Base-by-base conservation (phyloP, 2,888 invertebrate genomes). In the Agelastica alni region DNA sequence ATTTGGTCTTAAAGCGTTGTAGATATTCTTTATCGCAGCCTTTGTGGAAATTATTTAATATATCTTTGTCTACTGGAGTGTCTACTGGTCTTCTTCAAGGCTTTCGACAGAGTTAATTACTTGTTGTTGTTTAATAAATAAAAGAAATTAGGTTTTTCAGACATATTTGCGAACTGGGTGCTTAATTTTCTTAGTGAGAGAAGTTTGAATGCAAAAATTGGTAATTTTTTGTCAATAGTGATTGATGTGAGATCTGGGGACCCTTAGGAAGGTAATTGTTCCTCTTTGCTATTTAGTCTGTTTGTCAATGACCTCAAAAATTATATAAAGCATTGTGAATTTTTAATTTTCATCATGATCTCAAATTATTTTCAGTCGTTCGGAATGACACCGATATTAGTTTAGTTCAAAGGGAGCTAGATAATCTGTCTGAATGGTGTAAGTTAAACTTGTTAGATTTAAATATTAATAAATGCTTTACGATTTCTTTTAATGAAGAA, bases 251-350 rank as follows among this genome's bases (percentile, higher is more conserved):
- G 17, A 3, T 39, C 20, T 3, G 20, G 39, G 20, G 2, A 18
- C 10, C 39, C 39, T 39, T 20, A 39, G 39, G 39, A 6, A 7
- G 9, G 20, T 10, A 39, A n/a, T n/a, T 39, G 39, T 20, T 16
- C 39, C 20, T 10, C 39, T 39, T 5, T 39, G 18, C 20, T 39
- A 9, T 39, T 39, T 18, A 39, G 20, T n/a, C 2, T 39, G 39
- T 39, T 39, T 20, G n/a, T 39, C 20, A 39, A 39, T 39, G 20
- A 39, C 39, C 6, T 39, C 39, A 5, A 18, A 39, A 10, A 39
- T 17, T 2, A 9, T 20, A 20, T 39, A 4, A 18, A 7, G 20
- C 7, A 20, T 12, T 4, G 3, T 37, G 36, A 3, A 6, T 14
- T 37, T 6, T 37, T 5, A 5, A 22, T 22, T n/a, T n/a, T n/a